Evolutionary conservation across 2,797 vertebrate species (phyloP), one percentile per base, ranked within the genome.

Genomic region (Natrix natrix): DNA sequence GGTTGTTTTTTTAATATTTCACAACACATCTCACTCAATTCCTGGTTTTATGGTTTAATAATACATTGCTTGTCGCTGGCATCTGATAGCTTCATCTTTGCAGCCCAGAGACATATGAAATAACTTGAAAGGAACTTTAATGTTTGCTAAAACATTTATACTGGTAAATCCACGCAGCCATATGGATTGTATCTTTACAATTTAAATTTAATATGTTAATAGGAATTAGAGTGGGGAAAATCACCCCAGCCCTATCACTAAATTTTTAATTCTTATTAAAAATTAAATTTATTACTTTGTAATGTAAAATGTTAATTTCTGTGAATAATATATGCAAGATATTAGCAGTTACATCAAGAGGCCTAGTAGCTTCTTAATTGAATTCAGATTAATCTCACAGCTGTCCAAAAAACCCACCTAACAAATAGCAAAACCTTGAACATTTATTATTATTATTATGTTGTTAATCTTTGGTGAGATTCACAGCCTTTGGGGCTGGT

Each of bases 131-230:
- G 37, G 93, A 91, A 26, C 0, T 92, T 93, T 94, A 91, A 32
- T 26, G 56, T 56, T 91, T 92, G n/a, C 89, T 94, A 91, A 74
- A 92, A 43, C 74, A 78, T 94, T 94, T 93, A 26, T 89, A 90
- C 83, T 63, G 0, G 69, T n/a, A 91, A 88, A 52, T 26, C 86
- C 91, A 1, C 0, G 10, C 28, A 66, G 12, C 32, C 16, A 37
- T 78, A 78, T 78, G 69, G 32, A 74, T 78, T 78, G 32, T 78
- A 37, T 78, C 69, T 78, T 78, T 37, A 43, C 32, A 37, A 78
- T 78, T 78, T 78, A 43, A 43, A 43, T 20, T 37, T 78, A 37
- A 20, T 43, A 10, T 78, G 32, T 78, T 78, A 78, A 78, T 78
- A 78, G 7, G 7, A 78, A 37, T 78, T 78, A 78, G 32, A 78